A percentile compares a stretch with the other conserved stretches of the same genome.
Conservation (phyloP, 2,797 vertebrate genomes). For the Amblyopsis hoosieri region DNA sequence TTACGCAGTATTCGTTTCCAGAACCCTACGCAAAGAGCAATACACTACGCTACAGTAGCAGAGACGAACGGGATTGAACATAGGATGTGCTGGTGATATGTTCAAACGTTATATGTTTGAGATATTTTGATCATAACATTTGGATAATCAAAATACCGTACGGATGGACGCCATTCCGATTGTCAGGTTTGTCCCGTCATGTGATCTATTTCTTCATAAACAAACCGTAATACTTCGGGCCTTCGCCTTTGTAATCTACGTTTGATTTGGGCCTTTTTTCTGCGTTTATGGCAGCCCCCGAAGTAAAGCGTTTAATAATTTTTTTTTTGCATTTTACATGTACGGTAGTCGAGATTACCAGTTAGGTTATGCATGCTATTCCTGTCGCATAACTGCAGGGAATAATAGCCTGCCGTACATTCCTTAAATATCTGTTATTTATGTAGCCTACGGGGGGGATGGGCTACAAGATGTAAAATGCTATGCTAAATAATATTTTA, state of each 20-base stretch:
- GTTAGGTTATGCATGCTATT: fast-evolving
- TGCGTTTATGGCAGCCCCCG: constrained; percentile 5
- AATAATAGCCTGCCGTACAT: background rate
- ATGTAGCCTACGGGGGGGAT: constrained; percentile 33
- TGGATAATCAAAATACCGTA: background rate
- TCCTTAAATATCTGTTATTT: constrained; percentile 3
- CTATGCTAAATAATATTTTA: background rate
- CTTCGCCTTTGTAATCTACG: constrained; percentile 40
- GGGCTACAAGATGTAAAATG: constrained; percentile 23
- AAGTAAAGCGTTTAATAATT: too few species aligned
- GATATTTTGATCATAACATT: background rate
- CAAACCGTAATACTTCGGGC: constrained; percentile 18
- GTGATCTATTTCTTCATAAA: background rate
- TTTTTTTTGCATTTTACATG: too few species aligned
- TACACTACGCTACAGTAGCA: too few species aligned
- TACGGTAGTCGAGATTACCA: too few species aligned
- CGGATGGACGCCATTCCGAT: background rate
- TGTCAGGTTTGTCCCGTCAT: constrained; percentile 30
- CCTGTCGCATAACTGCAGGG: background rate
- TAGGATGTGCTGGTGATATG: background rate
- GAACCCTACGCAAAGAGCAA: too few species aligned
- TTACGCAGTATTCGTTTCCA: too few species aligned
- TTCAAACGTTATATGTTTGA: background rate
- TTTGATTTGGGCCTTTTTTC: constrained; percentile 51
- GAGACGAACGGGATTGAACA: background rate